phyloP scores from a whole-genome alignment of 2,888 invertebrate species.

The Euproctis similis region DNA sequence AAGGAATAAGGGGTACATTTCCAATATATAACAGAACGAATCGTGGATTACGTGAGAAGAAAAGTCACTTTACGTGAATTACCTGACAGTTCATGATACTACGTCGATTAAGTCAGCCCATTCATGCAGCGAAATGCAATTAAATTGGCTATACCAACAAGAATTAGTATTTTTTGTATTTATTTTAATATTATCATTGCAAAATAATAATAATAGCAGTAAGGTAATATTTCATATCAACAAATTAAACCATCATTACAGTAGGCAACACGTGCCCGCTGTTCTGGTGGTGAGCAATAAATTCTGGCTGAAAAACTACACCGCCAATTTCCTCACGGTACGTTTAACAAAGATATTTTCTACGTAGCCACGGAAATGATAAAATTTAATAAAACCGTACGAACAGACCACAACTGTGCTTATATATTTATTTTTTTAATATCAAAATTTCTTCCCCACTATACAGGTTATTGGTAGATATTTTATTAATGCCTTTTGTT shows the following conservation, averaged over 20 bases:
- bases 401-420: conserved; percentile 22
- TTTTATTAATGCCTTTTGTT: conserved; percentile 28
- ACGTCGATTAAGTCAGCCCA: too few species aligned
- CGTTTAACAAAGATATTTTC: conserved; percentile 57
- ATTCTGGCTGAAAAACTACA: conserved; percentile 39
- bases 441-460: conserved; percentile 32
- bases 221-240: conserved; percentile 5
- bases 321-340: conserved; percentile 34
- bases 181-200: too few species aligned
- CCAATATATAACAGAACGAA: too few species aligned
- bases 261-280: conserved; percentile 13
- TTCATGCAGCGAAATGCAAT: too few species aligned
- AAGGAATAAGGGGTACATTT: too few species aligned
- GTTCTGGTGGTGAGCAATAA: conserved; percentile 22
- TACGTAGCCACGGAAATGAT: conserved; percentile 43
- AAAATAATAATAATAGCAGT: too few species aligned
- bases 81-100: too few species aligned
- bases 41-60: too few species aligned
- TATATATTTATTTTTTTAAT: conserved; percentile 44
- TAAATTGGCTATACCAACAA: too few species aligned
- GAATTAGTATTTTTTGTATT: too few species aligned
- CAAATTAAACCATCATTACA: conserved; percentile 13
- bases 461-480: conserved; percentile 41
- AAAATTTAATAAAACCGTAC: conserved; percentile 60
- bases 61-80: too few species aligned